Evolutionary conservation across 2,888 invertebrate genomes (phyloP), one percentile per base, ranked within the genome.

Genomic region (Meta bourneti): DNA sequence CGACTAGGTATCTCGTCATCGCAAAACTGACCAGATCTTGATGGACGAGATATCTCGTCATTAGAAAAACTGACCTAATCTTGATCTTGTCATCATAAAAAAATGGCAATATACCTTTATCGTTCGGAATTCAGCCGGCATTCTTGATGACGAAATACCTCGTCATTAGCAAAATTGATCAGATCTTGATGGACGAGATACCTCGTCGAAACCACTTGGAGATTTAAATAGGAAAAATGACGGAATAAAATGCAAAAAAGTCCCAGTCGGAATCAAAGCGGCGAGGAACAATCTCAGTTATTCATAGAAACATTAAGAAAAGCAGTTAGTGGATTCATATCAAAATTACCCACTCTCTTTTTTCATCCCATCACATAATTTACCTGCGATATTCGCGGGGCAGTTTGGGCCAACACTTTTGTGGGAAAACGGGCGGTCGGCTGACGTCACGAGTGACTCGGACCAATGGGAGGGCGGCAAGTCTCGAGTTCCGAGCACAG

Each of bases 401-500:
- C 49, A 61, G 74, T 69, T 80, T 61, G 71, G 20, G 49, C 54
- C 80, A 51, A 78, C 48, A 82, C 69, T 82, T 75, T 71, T 79
- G 51, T 7, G 77, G 83, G 52, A 86, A 83, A 83, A 70, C 20
- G 52, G 52, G 75, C 11, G 6, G 19, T 81, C n/a, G 49, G 9
- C 13, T 90, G 85, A 90, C 85, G 90, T 90, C 90, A 90, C 52
- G 13, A 51, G 52, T 7, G 34, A 74, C 49, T 51, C 52, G 61
- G 85, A 70, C 90, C 90, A 90, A 90, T 90, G 8, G 54, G 74
- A 86, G 52, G 69, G 77, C 77, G 83, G 77, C 77, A 77, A 71
- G 80, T 19, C 79, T 85, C 80, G 61, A 51, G 81, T 81, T 79
- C 74, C 48, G 83, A 79, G 71, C 74, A 72, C 74, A 88, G 88